A percentile compares a stretch with the other conserved stretches of the same genome.
phyloP scores from a whole-genome alignment of 2,797 vertebrate genomes.

The Dallia pectoralis region DNA sequence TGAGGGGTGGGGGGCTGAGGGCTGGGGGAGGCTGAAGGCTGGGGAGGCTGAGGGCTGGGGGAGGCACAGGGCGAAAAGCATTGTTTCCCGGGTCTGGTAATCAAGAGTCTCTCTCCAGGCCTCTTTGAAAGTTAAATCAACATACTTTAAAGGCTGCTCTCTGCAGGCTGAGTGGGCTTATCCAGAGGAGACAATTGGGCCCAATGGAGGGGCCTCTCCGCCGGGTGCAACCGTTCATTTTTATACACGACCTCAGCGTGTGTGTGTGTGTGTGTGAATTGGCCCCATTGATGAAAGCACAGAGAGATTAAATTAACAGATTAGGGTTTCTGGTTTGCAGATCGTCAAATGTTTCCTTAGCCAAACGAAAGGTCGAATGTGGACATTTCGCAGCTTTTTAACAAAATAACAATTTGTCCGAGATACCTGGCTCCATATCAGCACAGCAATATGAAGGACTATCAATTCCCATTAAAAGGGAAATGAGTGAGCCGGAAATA shows the following conservation, averaged over 20 bases:
- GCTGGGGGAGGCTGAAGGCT: too few relatives aligned
- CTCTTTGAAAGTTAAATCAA: slow-evolving; percentile 21
- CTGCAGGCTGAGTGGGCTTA: slow-evolving; percentile 1
- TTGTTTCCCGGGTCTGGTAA: not conserved
- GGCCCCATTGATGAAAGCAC: slow-evolving; percentile 20
- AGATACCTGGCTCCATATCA: not conserved
- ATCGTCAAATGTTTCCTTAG: slow-evolving; percentile 33
- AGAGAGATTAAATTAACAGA: slow-evolving; percentile 30
- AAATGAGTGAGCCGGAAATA: not conserved
- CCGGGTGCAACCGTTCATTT: slow-evolving; percentile 16
- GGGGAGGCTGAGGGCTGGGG: not conserved
- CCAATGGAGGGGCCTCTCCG: slow-evolving; percentile 10
- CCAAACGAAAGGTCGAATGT: slow-evolving; percentile 24
- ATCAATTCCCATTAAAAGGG: not conserved
- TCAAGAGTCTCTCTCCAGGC: slow-evolving; percentile 10
- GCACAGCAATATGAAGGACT: not conserved
- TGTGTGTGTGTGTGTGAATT: slow-evolving; percentile 33
- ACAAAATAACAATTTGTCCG: slow-evolving; percentile 25
- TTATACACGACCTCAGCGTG: slow-evolving; percentile 38
- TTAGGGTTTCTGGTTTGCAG: slow-evolving; percentile 19
- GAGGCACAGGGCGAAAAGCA: not conserved
- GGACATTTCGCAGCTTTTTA: slow-evolving; percentile 20
- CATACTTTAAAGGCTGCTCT: slow-evolving; percentile 10
- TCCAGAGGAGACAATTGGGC: not conserved
- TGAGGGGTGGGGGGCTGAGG: too few relatives aligned